phyloP scores from a whole-genome alignment of 2,797 vertebrate genomes.

The Silurus lanzhouensis region DNA sequence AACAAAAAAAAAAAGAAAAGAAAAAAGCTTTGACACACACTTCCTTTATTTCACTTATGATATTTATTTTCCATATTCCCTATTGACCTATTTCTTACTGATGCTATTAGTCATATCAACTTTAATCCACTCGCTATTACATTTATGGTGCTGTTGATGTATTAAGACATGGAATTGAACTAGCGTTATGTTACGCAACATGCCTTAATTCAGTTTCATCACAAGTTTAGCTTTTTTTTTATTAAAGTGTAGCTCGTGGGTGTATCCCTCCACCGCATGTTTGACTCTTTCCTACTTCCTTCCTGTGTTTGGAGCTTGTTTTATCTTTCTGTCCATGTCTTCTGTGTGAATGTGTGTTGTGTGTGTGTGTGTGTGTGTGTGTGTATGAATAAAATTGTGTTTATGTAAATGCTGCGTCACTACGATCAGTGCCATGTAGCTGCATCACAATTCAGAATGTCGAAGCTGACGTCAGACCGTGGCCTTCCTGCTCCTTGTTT shows the following conservation, averaged over 20 bases:
- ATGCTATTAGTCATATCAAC: slow-evolving; percentile 37
- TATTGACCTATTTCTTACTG: slow-evolving; percentile 50
- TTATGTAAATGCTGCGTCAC: slow-evolving; percentile 3
- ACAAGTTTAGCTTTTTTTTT: background rate
- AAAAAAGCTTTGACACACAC: slow-evolving; percentile 37
- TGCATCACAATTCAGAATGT: slow-evolving; percentile 35
- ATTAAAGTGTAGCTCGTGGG: background rate
- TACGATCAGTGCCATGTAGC: background rate
- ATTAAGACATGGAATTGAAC: slow-evolving; percentile 2
- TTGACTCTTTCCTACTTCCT: background rate
- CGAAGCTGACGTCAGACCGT: slow-evolving; percentile 50
- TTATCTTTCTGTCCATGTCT: background rate
- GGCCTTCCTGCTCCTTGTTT: slow-evolving; percentile 28
- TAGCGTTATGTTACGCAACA: background rate
- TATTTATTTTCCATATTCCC: slow-evolving; percentile 44
- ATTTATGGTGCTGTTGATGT: slow-evolving; percentile 6
- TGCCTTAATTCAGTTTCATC: slow-evolving; percentile 4
- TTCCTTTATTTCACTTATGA: slow-evolving; percentile 52
- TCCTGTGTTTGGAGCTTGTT: background rate
- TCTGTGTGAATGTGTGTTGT: background rate
- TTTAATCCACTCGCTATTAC: slow-evolving; percentile 17
- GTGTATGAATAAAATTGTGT: slow-evolving; percentile 8
- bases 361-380: background rate
- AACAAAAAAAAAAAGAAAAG: slow-evolving; percentile 1
- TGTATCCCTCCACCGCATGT: background rate